Percentiles rank a stretch among this genome's conserved stretches.
Conservation (phyloP, 1,140 invertebrate species). For the Tyrophagus putrescentiae region DNA sequence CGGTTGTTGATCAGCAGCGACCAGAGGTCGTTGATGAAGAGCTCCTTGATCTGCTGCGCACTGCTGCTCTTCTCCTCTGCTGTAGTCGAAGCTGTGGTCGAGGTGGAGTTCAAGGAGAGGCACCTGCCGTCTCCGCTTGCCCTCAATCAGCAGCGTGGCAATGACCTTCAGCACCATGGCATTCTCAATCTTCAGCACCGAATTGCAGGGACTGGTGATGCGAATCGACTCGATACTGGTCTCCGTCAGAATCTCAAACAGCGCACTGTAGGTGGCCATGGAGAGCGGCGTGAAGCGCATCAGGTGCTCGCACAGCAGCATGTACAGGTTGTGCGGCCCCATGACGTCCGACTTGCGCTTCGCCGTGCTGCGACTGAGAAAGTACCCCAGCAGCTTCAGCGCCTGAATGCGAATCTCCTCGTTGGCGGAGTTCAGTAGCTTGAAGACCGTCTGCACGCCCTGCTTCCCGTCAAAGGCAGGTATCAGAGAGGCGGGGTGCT, state of each 20-base stretch:
- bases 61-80: slow-evolving; percentile 4
- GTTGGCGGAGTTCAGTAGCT: slow-evolving; percentile 81
- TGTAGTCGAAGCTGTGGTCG: neutral
- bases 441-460: slow-evolving; percentile 89
- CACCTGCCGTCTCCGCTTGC: slow-evolving; percentile 11
- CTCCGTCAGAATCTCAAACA: slow-evolving; percentile 57
- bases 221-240: slow-evolving; percentile 12
- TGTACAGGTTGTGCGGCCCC: slow-evolving; percentile 95
- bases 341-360: slow-evolving; percentile 93
- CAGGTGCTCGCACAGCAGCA: slow-evolving; percentile 77
- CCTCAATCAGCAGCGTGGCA: slow-evolving; percentile 49
- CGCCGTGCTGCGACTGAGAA: slow-evolving; percentile 44
- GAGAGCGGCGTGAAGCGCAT: slow-evolving; percentile 34
- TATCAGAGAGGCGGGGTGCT: slow-evolving; percentile 95
- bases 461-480: slow-evolving; percentile 95
- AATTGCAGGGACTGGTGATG: neutral
- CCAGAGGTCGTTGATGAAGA: slow-evolving; percentile 94
- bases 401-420: slow-evolving; percentile 88
- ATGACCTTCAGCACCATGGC: slow-evolving; percentile 95
- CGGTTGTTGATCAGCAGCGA: slow-evolving; percentile 89
- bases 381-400: slow-evolving; percentile 67
- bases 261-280: slow-evolving; percentile 71
- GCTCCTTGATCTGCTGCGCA: slow-evolving; percentile 40
- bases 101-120: neutral
- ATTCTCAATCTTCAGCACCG: slow-evolving; percentile 23